Evolutionary conservation across 2,888 invertebrate genomes (phyloP), one percentile per base, ranked within the genome.

Genomic region (Rhodophaea formosa): DNA sequence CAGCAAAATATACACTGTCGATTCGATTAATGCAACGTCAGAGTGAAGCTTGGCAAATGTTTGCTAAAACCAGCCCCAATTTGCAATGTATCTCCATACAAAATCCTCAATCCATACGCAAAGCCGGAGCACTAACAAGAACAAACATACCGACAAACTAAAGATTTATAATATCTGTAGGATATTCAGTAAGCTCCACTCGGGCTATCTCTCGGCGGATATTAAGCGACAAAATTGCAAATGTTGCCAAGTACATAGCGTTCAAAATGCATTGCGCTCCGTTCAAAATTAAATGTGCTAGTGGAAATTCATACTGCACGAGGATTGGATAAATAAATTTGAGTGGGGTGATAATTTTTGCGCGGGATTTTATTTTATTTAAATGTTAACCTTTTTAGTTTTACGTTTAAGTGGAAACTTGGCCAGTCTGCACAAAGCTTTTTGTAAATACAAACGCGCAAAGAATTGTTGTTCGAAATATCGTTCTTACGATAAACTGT

Each of bases 151-250:
- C 32, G 29, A 45, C 32, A 45, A 45, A 55, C 54, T 54, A 29
- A 43, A 17, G 44, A 54, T 55, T 45, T 55, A 45, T 17, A 45
- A 45, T 45, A 45, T 49, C 56, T 39, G 47, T 12, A 47, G 16
- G 12, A 17, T 35, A 47, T 29, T 17, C 39, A 30, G 30, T 42
- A 42, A 47, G 56, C 29, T 47, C 56, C 49, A 42, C 15, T 30
- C 30, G 55, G 35, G 47, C 58, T 56, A 59, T 59, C 56, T 61
- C 60, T 44, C 52, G 52, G 44, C 62, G 62, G 62, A 62, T 59
- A 62, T 62, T 62, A 60, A 56, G 52, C 56, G 56, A 54, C 59
- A 52, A 57, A 60, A 60, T 62, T 59, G 55, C 53, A 45, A 56
- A 49, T 49, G 42, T 56, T 42, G 42, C 49, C 39, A 42, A 53